Base-by-base conservation (phyloP, 2,888 invertebrate genomes). In the Cecidostiba fungosa region DNA sequence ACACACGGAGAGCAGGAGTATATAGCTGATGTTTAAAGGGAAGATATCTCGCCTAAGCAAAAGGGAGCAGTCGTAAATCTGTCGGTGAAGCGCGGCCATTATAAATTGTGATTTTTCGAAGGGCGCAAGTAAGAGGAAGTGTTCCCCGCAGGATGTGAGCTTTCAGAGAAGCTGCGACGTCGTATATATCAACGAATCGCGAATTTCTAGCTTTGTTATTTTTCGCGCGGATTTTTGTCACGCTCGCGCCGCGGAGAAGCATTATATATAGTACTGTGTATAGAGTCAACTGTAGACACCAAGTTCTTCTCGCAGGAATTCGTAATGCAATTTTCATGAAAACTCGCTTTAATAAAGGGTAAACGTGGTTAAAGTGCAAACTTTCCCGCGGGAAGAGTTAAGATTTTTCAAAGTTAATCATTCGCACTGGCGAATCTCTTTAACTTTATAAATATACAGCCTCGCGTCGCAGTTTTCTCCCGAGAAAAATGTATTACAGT, bases 41-140 rank as follows among this genome's bases (percentile, higher is more conserved):
- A 78, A 77, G 70, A 78, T 72, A 83, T 70, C 54, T 32, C 54
- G 14, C n/a, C n/a, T 23, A 3, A 16, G 32, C 76, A 76, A 26
- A 26, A n/a, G 54, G 12, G 39, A 12, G 73, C 83, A 29, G 72
- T 86, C 85, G 83, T 86, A 88, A 89, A 89, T 89, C 88, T 89
- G 87, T 87, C 85, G 39, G 62, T 5, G 39, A n/a, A 82, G 47
- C 79, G 76, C 66, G 84, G 76, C 86, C 85, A 87, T 86, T 87
- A 86, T 89, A 88, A 90, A 90, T 88, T 89, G 88, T 88, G 87
- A 85, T 86, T 85, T 84, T 84, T 85, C 85, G 82, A 88, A 90
- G 87, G 87, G 74, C 47, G 32, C 87, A 86, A 88, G 89, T 89
- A 90, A 90, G 91, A 91, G 88, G 83, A 89, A 90, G 89, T 89